Conservation (phyloP, 2,797 vertebrate genomes). For the Spinus olivaceus region DNA sequence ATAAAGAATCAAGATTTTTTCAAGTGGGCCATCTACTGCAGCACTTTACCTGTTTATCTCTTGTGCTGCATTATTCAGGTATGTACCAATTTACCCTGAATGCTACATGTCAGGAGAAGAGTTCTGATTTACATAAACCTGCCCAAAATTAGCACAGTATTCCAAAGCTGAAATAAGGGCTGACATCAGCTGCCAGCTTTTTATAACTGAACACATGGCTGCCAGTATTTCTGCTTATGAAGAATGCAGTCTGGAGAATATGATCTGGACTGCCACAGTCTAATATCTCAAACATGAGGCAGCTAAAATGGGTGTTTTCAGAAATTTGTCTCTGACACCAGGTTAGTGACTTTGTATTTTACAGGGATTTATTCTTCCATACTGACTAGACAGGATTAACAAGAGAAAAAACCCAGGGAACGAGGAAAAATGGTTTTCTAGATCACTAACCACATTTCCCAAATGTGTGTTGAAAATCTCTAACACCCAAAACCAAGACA, state of each 20-base stretch:
- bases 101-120: background rate
- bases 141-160: slow-evolving; percentile 42
- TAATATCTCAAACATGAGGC: slow-evolving; percentile 8
- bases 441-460: background rate
- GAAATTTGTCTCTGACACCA: background rate
- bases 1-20: background rate
- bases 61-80: background rate
- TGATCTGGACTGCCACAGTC: slow-evolving; percentile 26
- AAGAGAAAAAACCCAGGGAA: background rate
- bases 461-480: background rate
- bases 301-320: slow-evolving; percentile 19
- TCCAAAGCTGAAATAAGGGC: slow-evolving; percentile 45
- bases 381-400: background rate
- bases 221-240: slow-evolving; percentile 45
- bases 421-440: background rate
- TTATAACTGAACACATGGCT: slow-evolving; percentile 60
- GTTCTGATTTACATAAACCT: slow-evolving; percentile 24
- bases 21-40: background rate
- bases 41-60: background rate
- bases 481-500: background rate
- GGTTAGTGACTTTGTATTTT: background rate
- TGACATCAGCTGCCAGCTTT: slow-evolving; percentile 66
- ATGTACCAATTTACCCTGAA: background rate
- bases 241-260: slow-evolving; percentile 60
- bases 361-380: background rate